Evolutionary conservation across 2,113 vertebrate genomes (phyloP).

Genomic region (Chloroceryle aenea): DNA sequence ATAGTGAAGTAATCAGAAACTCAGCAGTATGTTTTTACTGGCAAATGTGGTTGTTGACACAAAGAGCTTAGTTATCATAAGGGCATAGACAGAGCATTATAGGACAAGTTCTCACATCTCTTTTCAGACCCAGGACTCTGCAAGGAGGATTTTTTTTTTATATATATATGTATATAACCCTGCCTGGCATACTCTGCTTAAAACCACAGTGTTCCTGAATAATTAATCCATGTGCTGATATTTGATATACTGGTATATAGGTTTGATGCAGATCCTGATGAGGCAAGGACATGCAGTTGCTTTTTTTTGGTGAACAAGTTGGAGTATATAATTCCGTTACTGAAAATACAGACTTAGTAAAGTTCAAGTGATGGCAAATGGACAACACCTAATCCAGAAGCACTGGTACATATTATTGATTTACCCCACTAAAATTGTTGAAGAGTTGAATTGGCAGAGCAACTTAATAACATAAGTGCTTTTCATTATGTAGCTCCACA

Average conservation of each 20-base stretch:
- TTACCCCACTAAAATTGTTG: neutral
- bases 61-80: neutral
- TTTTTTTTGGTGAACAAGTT: neutral
- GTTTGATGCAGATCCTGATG: neutral
- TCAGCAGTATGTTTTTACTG: neutral
- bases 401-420: neutral
- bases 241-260: neutral
- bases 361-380: neutral
- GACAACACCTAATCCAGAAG: neutral
- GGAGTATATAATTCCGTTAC: neutral
- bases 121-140: neutral
- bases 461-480: neutral
- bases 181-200: neutral
- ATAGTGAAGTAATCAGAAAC: constrained; percentile 17
- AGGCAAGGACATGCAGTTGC: neutral
- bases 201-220: neutral
- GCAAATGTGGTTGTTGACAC: neutral
- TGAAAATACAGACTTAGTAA: neutral
- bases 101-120: neutral
- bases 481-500: neutral
- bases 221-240: neutral
- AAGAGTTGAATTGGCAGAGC: neutral
- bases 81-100: neutral
- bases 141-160: neutral
- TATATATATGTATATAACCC: neutral